phyloP scores from a whole-genome alignment of 2,113 vertebrate species.

The Cichladusa arquata region DNA sequence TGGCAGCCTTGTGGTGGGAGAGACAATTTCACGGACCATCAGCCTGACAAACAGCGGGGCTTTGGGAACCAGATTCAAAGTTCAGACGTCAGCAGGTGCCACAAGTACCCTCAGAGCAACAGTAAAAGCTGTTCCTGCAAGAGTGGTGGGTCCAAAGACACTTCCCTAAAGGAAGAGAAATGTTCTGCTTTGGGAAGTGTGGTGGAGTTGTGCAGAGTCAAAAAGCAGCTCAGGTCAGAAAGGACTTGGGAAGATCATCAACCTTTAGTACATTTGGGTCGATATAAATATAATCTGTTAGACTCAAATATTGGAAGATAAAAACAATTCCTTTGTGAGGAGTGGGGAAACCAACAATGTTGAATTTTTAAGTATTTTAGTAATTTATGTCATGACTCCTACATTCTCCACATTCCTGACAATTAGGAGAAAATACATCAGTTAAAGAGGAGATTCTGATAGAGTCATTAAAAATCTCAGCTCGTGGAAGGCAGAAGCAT shows the following conservation, averaged over 20 bases:
- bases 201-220: not conserved
- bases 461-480: not conserved
- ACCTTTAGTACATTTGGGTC: not conserved
- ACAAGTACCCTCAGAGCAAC: not conserved
- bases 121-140: not conserved
- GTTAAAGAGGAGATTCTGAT: not conserved
- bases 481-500: not conserved
- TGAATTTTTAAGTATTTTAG: not conserved
- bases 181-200: not conserved
- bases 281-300: not conserved
- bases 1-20: conserved; percentile 86
- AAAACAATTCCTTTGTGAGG: not conserved
- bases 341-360: not conserved
- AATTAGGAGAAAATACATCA: not conserved
- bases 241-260: not conserved
- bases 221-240: not conserved
- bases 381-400: not conserved
- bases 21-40: conserved; percentile 81
- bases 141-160: conserved; percentile 57
- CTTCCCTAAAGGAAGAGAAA: not conserved
- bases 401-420: not conserved
- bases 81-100: conserved; percentile 57
- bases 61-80: conserved; percentile 78
- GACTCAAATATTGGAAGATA: not conserved
- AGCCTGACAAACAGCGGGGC: conserved; percentile 87